A percentile compares a stretch with the other conserved stretches of the same genome.
These are phyloP conservation scores for western clawed frog (Xenopus tropicalis) DNA, from an alignment of 2,113 vertebrate species.

Conservation along the genomic window UCB_Xtro_10.0 CM004444.2:168980001-168980500, in stretches of 20 bases:
- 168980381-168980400: too few relatives aligned
- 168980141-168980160: constrained; percentile 67
- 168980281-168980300: too few relatives aligned
- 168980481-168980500: too few relatives aligned
- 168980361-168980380: too few relatives aligned
- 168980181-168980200: constrained; percentile 18
- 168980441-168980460: too few relatives aligned
- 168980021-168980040: constrained; percentile 58
- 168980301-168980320: constrained; percentile 3
- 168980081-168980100: constrained; percentile 74
- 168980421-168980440: too few relatives aligned
- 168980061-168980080: constrained; percentile 76
- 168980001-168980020: fast-evolving
- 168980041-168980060: constrained; percentile 79
- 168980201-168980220: constrained; percentile 45
- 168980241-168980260: constrained; percentile 79
- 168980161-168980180: constrained; percentile 27
- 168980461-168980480: too few relatives aligned
- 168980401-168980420: too few relatives aligned
- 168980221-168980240: constrained; percentile 71
- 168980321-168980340: too few relatives aligned
- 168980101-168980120: constrained; percentile 75
- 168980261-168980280: constrained; percentile 76
- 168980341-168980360: too few relatives aligned
- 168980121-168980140: constrained; percentile 76